Percentiles rank a stretch among this genome's conserved stretches.
phyloP scores from a whole-genome alignment of 2,113 vertebrate species.

The Suricata suricatta region DNA sequence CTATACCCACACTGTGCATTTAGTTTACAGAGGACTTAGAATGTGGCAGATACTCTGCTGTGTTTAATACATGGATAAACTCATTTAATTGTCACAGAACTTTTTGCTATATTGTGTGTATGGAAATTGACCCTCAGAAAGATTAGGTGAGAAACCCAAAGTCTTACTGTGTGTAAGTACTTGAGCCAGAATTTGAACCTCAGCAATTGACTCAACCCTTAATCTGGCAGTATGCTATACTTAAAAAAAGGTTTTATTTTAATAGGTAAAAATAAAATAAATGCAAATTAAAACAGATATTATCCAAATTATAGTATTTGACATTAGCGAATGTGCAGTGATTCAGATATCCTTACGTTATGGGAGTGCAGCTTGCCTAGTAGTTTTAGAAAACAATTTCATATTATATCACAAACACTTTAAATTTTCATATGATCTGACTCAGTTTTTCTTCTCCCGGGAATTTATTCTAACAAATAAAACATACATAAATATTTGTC shows the following conservation, averaged over 20 bases:
- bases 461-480: slow-evolving; percentile 43
- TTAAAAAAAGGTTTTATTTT: neutral
- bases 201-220: neutral
- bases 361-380: neutral
- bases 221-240: neutral
- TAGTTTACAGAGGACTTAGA: neutral
- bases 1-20: neutral
- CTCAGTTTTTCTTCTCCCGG: neutral
- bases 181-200: neutral
- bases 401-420: neutral
- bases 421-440: slow-evolving; percentile 18
- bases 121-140: neutral
- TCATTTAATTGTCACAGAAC: neutral
- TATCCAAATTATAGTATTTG: neutral
- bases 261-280: neutral
- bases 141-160: neutral
- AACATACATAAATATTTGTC: neutral
- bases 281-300: neutral
- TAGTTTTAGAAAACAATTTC: slow-evolving; percentile 18
- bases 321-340: neutral
- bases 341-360: neutral
- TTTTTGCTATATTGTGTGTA: neutral
- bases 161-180: neutral
- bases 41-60: neutral
- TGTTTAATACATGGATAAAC: neutral